Evolutionary conservation across 37 sponge, comb jelly and placozoan species (phyloP), one percentile per base, ranked within the genome.

Genomic region (Beroe ovata): DNA sequence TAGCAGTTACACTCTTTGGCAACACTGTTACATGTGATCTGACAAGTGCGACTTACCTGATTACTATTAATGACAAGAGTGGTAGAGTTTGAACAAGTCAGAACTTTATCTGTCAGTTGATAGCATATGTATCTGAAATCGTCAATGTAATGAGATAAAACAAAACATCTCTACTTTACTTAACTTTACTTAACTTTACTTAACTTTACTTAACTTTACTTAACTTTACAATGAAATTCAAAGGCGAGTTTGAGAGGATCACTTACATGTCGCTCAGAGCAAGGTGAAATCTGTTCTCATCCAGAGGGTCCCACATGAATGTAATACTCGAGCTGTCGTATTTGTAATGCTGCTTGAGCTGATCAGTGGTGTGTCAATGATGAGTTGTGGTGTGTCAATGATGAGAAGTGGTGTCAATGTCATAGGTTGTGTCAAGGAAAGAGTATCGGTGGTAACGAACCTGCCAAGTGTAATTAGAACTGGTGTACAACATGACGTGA

Each of bases 81-180:
- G 18, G 84, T 77, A 11, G 84, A 42, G 22, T 33, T 21, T 14
- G 84, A 77, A 42, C 84, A 77, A 0, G 84, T 77, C 18, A 41
- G 26, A n/a, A 77, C 47, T 20, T 19, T 39, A 40, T 54, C 19
- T 4, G 84, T 42, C 54, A 77, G 23, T 29, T 77, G 84, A 42
- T 77, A 77, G 21, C 84, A 77, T 42, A 77, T 77, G 54, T 77
- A 77, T 26, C 84, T 77, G 84, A 71, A 29, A 71, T 36, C 23
- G 11, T 23, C 21, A 25, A 63, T 63, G 8, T 19, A 58, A 58
- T 18, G 59, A 18, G 59, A 19, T 58, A 58, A 58, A 11, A 58
- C 18, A n/a, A n/a, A n/a, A n/a, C n/a, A n/a, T n/a, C n/a, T n/a
- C n/a, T n/a, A n/a, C n/a, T n/a, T n/a, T n/a, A n/a, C n/a, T n/a